These are phyloP conservation scores for Globicephala melas DNA, from an alignment of 2,113 vertebrate species.

Conservation along the genomic window DNA sequence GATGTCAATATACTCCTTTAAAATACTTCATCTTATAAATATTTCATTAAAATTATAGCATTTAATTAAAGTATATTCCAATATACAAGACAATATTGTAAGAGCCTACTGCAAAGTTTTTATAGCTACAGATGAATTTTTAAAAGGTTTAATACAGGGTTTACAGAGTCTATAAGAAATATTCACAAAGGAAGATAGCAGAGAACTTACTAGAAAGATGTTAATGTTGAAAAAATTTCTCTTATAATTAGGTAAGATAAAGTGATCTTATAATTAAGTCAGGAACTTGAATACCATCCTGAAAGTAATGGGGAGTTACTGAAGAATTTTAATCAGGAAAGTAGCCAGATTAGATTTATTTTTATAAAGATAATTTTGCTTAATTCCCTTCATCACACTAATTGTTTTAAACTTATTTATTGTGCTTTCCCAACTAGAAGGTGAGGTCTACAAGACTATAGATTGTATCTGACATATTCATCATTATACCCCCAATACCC, in stretches of 20 bases:
- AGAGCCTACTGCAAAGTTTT: neutral
- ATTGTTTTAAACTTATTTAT: neutral
- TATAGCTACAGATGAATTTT: neutral
- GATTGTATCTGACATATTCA: neutral
- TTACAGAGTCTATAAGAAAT: neutral
- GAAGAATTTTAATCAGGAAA: constrained; percentile 16
- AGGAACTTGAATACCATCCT: neutral
- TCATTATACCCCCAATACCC: neutral
- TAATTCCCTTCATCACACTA: neutral
- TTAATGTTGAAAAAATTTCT: neutral
- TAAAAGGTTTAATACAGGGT: neutral
- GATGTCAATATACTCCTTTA: constrained; percentile 26
- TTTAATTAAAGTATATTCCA: neutral
- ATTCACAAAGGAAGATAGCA: neutral
- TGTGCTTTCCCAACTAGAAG: neutral
- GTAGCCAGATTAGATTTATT: neutral
- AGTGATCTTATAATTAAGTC: neutral
- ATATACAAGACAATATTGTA: neutral
- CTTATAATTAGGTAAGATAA: neutral
- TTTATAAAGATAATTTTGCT: neutral
- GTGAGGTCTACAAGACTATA: neutral
- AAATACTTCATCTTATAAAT: constrained; percentile 14
- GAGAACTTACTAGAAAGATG: neutral
- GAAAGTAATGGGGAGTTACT: neutral
- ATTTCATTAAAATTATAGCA: constrained; percentile 34